Evolutionary conservation across 1,140 invertebrate species (phyloP), one percentile per base, ranked within the genome.

Genomic region (Lasioglossum baleicum): DNA sequence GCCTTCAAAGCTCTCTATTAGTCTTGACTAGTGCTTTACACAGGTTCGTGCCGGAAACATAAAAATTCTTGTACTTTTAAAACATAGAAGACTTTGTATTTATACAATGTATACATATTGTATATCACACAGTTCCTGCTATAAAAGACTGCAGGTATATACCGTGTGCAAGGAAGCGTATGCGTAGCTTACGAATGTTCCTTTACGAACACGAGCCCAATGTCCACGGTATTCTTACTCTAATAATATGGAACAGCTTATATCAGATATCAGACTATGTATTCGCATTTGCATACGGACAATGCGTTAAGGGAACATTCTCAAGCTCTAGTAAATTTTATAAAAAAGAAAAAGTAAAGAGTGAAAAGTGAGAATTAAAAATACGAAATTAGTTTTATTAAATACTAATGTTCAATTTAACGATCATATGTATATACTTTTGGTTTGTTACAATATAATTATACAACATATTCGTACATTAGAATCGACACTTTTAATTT

Each of bases 1-100:
- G 94, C 31, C 91, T 95, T 13, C 94, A 95, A 82, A 93, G 91
- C 72, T 94, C 94, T 1, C 86, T 95, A 40, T 87, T 94, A 65
- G 90, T 94, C 73, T 90, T 95, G 22, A 94, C 94, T 35, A 92
- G 92, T 83, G 93, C 94, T 77, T 90, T 95, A 69, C 92, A 94
- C 81, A 92, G 93, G 89, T 94, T 94, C 82, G 94, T 94, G 78
- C 94, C 94, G 74, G 93, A 94, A 83, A 88, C 91, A 48, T 93
- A 90, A 91, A 75, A 91, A 75, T 74, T 74, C 35, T 75, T 72
- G 69, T 74, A 40, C 40, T 76, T 76, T 61, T 26, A 64, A 65
- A 68, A 22, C 7, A 78, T 22, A 73, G 53, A 56, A 74, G 48
- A 86, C 26, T 67, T 75, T 66, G 70, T 48, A 61, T 67, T 60